Conservation (phyloP, 30 jellyfish, hydroid and myxozoan species). For the Aurelia aurita complex sp. Pacific region DNA sequence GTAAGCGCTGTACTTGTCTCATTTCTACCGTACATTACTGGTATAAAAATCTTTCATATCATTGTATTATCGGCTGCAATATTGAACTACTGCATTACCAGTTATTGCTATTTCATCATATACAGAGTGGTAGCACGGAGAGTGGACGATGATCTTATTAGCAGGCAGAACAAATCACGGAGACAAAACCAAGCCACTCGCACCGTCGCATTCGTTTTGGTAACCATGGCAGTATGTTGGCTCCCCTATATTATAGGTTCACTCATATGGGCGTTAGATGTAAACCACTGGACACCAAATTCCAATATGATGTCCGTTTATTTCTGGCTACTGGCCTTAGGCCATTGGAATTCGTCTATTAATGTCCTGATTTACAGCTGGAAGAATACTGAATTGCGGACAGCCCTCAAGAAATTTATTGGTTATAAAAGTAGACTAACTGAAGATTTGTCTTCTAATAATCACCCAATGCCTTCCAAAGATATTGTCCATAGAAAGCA, state of each 20-base stretch:
- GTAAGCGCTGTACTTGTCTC: conserved; percentile 25
- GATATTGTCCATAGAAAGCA: no score
- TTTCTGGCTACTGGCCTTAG: conserved; percentile 69
- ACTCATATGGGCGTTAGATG: conserved; percentile 39
- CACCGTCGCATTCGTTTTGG: conserved; percentile 67
- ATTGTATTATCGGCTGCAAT: conserved; percentile 44
- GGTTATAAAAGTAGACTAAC: not conserved
- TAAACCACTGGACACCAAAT: conserved; percentile 15
- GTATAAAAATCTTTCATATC: conserved; percentile 27
- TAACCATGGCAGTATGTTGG: conserved; percentile 84
- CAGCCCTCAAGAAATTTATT: conserved; percentile 34
- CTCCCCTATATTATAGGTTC: conserved; percentile 59
- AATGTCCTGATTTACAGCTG: conserved; percentile 83
- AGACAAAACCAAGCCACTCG: conserved; percentile 86
- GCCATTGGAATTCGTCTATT: conserved; percentile 79
- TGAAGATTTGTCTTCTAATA: conserved; percentile 19
- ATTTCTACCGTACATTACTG: conserved; percentile 9
- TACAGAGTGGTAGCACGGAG: conserved; percentile 26
- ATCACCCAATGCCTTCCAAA: not conserved
- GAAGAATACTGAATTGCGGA: conserved; percentile 79
- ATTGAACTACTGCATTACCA: conserved; percentile 1
- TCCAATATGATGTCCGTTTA: conserved; percentile 23
- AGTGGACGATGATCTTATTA: conserved; percentile 22
- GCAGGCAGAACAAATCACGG: conserved; percentile 28
- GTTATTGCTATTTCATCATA: conserved; percentile 28